Evolutionary conservation across 2,888 invertebrate genomes (phyloP).

Genomic region (Clanis bilineata): DNA sequence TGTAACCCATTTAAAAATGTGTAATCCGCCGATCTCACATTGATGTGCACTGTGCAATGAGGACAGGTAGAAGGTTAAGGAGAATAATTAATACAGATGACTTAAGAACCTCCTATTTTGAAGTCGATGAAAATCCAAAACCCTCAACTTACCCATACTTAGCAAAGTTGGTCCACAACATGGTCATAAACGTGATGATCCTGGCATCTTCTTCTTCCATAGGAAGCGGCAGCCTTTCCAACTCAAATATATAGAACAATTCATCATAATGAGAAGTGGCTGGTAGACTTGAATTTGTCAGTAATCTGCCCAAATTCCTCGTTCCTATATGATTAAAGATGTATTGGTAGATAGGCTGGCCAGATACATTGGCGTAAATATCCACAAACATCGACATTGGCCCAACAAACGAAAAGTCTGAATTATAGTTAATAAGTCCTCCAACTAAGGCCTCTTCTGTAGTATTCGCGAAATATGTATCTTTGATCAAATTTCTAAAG

Average conservation of each 20-base stretch:
- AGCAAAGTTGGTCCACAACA: conserved; percentile 78
- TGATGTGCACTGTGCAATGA: too few species aligned
- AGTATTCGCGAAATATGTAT: conserved; percentile 63
- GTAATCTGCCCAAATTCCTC: conserved; percentile 64
- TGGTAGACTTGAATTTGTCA: conserved; percentile 64
- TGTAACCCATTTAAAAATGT: too few species aligned
- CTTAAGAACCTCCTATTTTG: not conserved
- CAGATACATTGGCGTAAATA: conserved; percentile 56
- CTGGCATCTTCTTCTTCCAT: conserved; percentile 71
- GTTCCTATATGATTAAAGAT: conserved; percentile 67
- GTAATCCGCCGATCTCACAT: too few species aligned
- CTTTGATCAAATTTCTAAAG: conserved; percentile 52
- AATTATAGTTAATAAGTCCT: conserved; percentile 67
- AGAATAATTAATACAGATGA: too few species aligned
- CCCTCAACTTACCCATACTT: conserved; percentile 68
- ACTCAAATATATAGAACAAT: conserved; percentile 66
- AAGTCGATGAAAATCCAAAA: not conserved
- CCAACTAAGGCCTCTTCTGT: conserved; percentile 64
- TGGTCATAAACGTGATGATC: conserved; percentile 71
- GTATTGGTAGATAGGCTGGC: conserved; percentile 55
- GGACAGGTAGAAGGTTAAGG: too few species aligned
- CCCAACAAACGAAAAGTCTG: conserved; percentile 68
- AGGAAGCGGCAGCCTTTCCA: conserved; percentile 62
- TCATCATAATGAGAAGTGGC: conserved; percentile 68
- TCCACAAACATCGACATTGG: conserved; percentile 66